Conservation (phyloP, 2,797 vertebrate species). For the Tragelaphus eurycerus region DNA sequence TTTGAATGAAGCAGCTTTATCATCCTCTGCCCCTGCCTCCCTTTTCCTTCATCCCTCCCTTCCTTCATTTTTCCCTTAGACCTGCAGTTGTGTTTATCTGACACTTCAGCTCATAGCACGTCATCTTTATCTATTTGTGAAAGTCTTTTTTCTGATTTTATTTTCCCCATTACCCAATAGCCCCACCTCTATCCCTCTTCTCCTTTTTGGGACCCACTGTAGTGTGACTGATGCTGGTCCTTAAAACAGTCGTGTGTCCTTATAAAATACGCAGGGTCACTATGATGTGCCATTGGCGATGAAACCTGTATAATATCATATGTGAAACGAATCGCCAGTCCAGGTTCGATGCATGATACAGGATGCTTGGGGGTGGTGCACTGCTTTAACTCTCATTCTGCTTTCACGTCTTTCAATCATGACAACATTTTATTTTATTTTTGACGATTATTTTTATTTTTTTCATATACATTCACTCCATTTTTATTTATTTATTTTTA, state of each 20-base stretch:
- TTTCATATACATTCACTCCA: no score
- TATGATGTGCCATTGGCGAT: rapidly evolving
- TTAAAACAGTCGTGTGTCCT: rapidly evolving
- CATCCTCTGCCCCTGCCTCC: not conserved
- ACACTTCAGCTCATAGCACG: not conserved
- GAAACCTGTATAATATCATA: no score
- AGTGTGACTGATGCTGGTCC: rapidly evolving
- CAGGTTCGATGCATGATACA: no score
- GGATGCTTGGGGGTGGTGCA: no score
- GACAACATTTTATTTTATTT: no score
- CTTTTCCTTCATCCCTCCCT: not conserved
- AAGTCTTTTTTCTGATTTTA: not conserved
- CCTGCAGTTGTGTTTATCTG: not conserved
- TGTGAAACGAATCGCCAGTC: no score
- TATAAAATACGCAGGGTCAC: rapidly evolving
- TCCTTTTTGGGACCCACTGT: not conserved
- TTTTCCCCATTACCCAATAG: not conserved
- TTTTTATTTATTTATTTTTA: no score
- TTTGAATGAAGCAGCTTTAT: not conserved
- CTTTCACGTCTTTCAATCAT: not conserved
- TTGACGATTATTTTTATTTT: no score
- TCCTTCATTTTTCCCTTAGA: not conserved
- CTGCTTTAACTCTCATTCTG: not conserved
- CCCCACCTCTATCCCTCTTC: not conserved
- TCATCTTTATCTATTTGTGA: no score